Evolutionary conservation across 23 tunicate species (phyloP).

Genomic region (Styela clava): DNA sequence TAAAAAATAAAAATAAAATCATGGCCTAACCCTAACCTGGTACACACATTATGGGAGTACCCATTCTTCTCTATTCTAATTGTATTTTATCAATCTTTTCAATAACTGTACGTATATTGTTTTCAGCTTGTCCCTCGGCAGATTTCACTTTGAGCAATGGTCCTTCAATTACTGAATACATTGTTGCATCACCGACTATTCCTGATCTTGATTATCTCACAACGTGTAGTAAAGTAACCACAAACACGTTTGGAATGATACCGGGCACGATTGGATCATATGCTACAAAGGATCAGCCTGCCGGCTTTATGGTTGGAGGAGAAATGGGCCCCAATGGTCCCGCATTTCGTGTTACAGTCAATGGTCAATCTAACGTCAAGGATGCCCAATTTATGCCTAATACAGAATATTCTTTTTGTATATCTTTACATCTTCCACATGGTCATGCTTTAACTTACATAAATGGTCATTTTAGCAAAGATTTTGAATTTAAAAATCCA

Average conservation of each 20-base stretch:
- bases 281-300: background rate
- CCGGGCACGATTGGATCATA: conserved; percentile 8
- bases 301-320: background rate
- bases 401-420: conserved; percentile 4
- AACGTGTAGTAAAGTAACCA: conserved; percentile 6
- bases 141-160: background rate
- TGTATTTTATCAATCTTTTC: too few relatives aligned
- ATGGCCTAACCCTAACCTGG: too few relatives aligned
- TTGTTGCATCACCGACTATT: background rate
- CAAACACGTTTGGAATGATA: background rate
- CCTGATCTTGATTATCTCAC: background rate
- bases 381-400: conserved; percentile 2
- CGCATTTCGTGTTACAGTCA: background rate
- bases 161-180: background rate
- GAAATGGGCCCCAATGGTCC: background rate
- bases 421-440: background rate
- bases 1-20: too few relatives aligned
- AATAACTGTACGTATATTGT: too few relatives aligned
- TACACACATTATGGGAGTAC: too few relatives aligned
- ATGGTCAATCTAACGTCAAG: background rate
- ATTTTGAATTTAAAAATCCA: background rate
- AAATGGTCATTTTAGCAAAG: background rate
- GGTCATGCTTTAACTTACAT: background rate
- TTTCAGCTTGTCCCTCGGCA: background rate
- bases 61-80: too few relatives aligned